Base-by-base conservation (phyloP, 2,888 invertebrate genomes). In the Erebia epiphron region DNA sequence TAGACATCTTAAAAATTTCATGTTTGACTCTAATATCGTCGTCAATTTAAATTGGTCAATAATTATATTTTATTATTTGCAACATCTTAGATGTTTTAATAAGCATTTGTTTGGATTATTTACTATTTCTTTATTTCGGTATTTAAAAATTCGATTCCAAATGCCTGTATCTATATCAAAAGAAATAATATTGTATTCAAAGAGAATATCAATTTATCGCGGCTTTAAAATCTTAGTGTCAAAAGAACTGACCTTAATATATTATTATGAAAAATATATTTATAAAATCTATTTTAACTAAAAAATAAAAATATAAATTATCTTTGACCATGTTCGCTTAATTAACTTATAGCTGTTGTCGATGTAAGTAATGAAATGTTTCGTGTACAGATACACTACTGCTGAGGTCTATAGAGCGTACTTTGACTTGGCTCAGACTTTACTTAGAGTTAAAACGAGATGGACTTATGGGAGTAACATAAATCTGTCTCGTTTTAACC, bases 211-310 rank as follows among this genome's bases (percentile, higher is more conserved):
- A 52, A 66, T 68, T 60, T 52, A 57, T 50, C 18, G 43, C 56
- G 35, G 62, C 70, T 67, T 70, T 70, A 70, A 70, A 46, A 52
- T 10, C 35, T 14, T 67, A 18, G 70, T 70, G 67, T 70, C 70
- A 70, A 70, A 67, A 62, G 50, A 62, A 67, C 61, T 67, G 67
- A 54, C 35, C 16, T 61, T 49, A 54, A 58, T 52, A 56, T 13
- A 56, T 54, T 1, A 21, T 13, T 8, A 56, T 26, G 26, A 35
- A 41, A 41, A 69, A 41, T 18, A 43, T 50, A 54, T 11, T 46
- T 64, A 64, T 64, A n/a, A 49, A 49, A 54, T 64, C 52, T 64
- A 64, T 64, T 64, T 64, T 64, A 50, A 50, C 26, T 35, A 16
- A 57, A 41, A 10, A 49, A 54, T 21, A 46, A 35, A 52, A 35